phyloP scores from a whole-genome alignment of 2,113 vertebrate genomes.

The Pycnonotus jocosus region DNA sequence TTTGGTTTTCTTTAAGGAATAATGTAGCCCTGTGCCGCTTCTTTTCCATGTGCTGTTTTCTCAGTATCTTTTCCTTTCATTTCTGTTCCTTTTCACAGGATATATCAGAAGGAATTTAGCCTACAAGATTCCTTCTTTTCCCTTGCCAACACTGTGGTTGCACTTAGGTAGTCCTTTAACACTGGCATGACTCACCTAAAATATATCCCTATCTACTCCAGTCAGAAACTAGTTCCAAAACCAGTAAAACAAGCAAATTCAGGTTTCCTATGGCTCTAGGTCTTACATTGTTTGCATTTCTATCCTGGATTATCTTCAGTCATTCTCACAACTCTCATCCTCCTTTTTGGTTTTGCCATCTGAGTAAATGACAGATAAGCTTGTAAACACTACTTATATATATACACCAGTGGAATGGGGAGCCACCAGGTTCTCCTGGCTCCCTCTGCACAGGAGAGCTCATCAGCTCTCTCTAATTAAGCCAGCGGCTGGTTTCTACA shows the following conservation, averaged over 20 bases:
- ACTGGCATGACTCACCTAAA: not conserved
- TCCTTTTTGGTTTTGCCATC: not conserved
- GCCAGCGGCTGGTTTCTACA: not conserved
- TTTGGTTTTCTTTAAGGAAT: not conserved
- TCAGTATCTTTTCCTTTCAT: not conserved
- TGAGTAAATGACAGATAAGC: not conserved
- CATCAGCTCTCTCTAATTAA: not conserved
- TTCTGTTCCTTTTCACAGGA: not conserved
- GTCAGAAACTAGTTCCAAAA: not conserved
- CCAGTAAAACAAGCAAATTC: slow-evolving; percentile 38
- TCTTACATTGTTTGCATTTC: not conserved
- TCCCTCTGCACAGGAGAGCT: not conserved
- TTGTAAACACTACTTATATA: not conserved
- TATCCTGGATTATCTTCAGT: not conserved
- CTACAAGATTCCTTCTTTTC: not conserved
- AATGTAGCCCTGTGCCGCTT: not conserved
- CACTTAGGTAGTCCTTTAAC: not conserved
- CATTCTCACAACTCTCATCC: not conserved
- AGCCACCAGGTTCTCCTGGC: not conserved
- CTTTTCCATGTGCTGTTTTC: not conserved
- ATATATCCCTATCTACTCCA: not conserved
- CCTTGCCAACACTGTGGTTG: not conserved
- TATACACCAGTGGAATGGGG: not conserved
- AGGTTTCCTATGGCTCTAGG: not conserved
- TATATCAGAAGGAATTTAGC: not conserved